Evolutionary conservation across 2,797 vertebrate genomes (phyloP).

Genomic region (Neosalanx taihuensis): DNA sequence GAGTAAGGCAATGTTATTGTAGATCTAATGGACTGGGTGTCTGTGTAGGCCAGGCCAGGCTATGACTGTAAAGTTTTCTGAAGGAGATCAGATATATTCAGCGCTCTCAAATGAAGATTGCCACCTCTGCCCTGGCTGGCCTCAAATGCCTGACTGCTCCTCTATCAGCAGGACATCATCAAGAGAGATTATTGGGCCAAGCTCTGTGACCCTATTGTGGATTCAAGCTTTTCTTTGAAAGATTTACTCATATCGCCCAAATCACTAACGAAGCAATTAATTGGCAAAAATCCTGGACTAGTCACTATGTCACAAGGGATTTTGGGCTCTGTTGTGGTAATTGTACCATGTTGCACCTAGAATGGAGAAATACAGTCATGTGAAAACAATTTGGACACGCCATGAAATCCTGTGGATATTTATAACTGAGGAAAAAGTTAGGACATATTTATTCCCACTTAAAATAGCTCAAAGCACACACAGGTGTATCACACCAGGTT

Average conservation of each 20-base stretch:
- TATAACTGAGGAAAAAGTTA: too few relatives aligned
- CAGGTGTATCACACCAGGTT: too few relatives aligned
- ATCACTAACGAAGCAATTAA: conserved; percentile 52
- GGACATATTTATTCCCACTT: too few relatives aligned
- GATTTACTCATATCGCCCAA: conserved; percentile 53
- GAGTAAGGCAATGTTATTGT: not conserved
- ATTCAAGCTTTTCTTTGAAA: conserved; percentile 73
- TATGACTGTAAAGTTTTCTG: not conserved
- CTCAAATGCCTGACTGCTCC: conserved; percentile 58
- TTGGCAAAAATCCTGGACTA: conserved; percentile 28
- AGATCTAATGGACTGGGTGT: not conserved
- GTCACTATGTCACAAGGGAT: not conserved
- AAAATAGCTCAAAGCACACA: too few relatives aligned
- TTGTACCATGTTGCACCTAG: too few relatives aligned
- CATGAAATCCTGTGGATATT: too few relatives aligned
- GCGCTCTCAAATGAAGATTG: not conserved
- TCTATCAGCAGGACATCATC: conserved; percentile 74
- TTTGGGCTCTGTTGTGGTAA: not conserved
- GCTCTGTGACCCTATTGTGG: conserved; percentile 66
- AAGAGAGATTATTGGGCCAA: conserved; percentile 71
- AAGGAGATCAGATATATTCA: conserved; percentile 13
- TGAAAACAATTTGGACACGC: too few relatives aligned
- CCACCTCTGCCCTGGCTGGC: not conserved
- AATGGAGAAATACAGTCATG: too few relatives aligned
- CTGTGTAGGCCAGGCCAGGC: not conserved